Conservation (phyloP, 2,113 vertebrate species). For the Vanacampus margaritifer region DNA sequence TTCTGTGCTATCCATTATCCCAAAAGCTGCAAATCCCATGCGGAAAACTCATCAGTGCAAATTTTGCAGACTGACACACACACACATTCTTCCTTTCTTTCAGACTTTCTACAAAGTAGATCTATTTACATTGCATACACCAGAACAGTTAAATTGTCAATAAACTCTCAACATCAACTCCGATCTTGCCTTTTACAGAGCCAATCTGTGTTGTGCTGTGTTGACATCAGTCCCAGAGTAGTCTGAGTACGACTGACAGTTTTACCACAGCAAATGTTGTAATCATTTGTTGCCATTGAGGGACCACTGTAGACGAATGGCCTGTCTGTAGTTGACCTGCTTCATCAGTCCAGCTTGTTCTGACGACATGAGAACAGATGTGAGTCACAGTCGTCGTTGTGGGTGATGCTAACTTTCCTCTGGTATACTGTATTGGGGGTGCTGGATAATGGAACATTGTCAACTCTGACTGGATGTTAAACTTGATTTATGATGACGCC, state of each 20-base stretch:
- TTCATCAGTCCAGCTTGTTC: constrained; percentile 31
- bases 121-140: constrained; percentile 8
- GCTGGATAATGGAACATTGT: constrained; percentile 49
- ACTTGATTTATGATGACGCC: constrained; percentile 19
- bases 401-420: constrained; percentile 52
- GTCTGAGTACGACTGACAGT: constrained; percentile 3
- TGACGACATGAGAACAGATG: constrained; percentile 33
- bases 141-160: constrained; percentile 1
- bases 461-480: constrained; percentile 17
- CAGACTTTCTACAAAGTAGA: constrained; percentile 1
- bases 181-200: not conserved
- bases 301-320: constrained; percentile 18
- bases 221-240: not conserved
- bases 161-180: not conserved
- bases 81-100: no score
- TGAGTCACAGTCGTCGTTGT: constrained; percentile 58
- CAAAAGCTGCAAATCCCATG: constrained; percentile 50
- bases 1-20: constrained; percentile 29
- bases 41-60: constrained; percentile 64
- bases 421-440: constrained; percentile 17
- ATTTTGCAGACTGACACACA: constrained; percentile 20
- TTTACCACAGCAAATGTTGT: not conserved
- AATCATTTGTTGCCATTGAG: not conserved
- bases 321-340: constrained; percentile 20
- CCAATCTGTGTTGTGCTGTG: not conserved